Conservation (phyloP, 2,113 vertebrate genomes). For the Lepus timidus region DNA sequence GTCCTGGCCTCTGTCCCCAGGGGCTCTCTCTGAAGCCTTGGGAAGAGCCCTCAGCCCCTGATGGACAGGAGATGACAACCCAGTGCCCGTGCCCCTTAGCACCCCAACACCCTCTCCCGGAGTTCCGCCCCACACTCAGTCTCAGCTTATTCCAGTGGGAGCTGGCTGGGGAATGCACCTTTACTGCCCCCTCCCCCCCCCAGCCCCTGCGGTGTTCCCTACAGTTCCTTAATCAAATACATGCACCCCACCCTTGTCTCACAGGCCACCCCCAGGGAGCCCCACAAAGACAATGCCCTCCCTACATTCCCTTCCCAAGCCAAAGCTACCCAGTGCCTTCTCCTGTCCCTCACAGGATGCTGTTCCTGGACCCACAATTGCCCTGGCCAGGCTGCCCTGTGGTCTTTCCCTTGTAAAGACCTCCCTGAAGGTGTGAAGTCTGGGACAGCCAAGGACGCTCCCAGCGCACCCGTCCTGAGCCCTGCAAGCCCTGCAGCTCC, state of each 20-base stretch:
- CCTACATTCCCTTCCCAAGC: neutral
- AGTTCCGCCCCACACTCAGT: neutral
- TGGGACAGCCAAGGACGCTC: accelerated
- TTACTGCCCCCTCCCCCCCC: neutral
- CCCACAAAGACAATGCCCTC: neutral
- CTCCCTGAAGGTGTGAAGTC: too few species aligned
- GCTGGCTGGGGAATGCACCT: neutral
- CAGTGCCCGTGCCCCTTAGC: neutral
- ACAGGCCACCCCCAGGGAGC: neutral
- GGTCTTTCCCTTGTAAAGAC: neutral
- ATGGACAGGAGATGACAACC: neutral
- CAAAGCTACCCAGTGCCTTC: neutral
- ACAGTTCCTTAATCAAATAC: neutral
- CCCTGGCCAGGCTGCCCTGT: neutral
- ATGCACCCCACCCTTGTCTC: neutral
- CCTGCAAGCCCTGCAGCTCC: neutral
- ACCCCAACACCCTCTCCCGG: accelerated
- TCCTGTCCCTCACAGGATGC: neutral
- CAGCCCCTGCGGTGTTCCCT: neutral
- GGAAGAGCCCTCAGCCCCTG: neutral
- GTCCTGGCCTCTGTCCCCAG: accelerated
- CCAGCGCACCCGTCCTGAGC: neutral
- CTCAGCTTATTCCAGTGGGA: neutral
- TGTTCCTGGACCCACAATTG: neutral
- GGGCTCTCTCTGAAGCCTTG: neutral